These are phyloP conservation scores for Fragum whitleyi DNA, from an alignment of 2,888 invertebrate species.

Conservation along the genomic window DNA sequence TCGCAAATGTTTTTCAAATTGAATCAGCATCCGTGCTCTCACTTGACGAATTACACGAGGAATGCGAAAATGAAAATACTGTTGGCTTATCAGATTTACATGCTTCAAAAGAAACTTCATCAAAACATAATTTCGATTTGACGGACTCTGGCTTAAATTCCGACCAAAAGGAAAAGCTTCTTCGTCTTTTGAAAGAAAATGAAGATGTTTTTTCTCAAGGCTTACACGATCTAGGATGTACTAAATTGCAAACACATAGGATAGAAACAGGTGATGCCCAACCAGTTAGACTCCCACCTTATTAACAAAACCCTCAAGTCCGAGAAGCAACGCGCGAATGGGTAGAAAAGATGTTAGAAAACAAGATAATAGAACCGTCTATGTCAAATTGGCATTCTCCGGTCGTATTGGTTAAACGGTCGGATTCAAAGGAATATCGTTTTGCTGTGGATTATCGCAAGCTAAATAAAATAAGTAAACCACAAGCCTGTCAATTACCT, in stretches of 20 bases:
- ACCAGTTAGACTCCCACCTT: conserved; percentile 45
- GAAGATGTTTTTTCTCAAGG: conserved; percentile 53
- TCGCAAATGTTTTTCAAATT: background rate
- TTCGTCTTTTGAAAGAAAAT: conserved; percentile 34
- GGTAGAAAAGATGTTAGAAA: conserved; percentile 12
- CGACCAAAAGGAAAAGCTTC: conserved; percentile 4
- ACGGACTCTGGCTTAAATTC: background rate
- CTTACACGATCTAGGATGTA: conserved; percentile 49
- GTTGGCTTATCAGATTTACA: background rate
- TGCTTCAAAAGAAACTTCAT: background rate
- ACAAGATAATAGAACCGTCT: background rate
- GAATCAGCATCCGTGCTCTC: background rate
- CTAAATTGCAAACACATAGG: conserved; percentile 37
- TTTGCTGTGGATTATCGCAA: too few species aligned
- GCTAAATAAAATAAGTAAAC: conserved; percentile 44
- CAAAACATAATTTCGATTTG: background rate
- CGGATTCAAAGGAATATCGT: conserved; percentile 1
- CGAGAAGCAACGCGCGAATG: background rate
- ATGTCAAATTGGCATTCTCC: conserved; percentile 6
- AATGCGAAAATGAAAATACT: conserved; percentile 1
- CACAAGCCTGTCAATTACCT: conserved; percentile 56
- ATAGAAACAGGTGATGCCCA: conserved; percentile 40
- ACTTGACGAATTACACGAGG: background rate
- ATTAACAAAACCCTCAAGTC: conserved; percentile 1
- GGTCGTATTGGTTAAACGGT: background rate